Evolutionary conservation across 2,113 vertebrate genomes (phyloP), one percentile per base, ranked within the genome.

Genomic region (Tetrao urogallus): DNA sequence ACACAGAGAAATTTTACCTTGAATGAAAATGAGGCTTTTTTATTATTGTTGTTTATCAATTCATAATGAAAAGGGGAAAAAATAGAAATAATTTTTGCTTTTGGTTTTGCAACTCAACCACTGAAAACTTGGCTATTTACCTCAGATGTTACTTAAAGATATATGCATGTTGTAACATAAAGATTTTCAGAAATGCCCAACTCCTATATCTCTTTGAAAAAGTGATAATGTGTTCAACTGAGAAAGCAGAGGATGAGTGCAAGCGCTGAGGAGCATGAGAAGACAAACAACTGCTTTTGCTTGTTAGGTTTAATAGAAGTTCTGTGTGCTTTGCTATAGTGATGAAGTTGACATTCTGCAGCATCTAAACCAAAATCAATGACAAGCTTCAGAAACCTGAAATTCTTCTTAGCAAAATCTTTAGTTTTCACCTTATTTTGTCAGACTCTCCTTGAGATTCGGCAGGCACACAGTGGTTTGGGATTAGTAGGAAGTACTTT

Each of bases 301-400:
- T 78, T 64, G 24, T 3, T 75, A 5, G 43, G 8, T 17, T 94
- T 77, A 40, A 83, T 73, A 82, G 88, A 77, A 88, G 1, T 8
- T 11, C 2, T 1, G 0, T 3, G 78, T 91, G 34, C 42, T 45
- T 13, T 38, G 17, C 10, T 45, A 4, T 1, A 1, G 5, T 34
- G 34, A 43, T 61, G 20, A 89, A 81, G 43, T 21, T 58, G 56
- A 36, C 34, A 54, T 36, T 61, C 63, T 92, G 34, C 28, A 80
- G 25, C 56, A 28, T 47, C 36, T 60, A 83, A 70, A 48, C n/a
- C 63, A 79, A 69, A 63, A 30, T 1, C 15, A 24, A 43, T 2
- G 58, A n/a, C 2, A 30, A 86, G 13, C 24, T 66, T 69, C 60
- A 77, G 54, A 70, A 90, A 87, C 13, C 24, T 79, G 25, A 34